Evolutionary conservation across 2,113 vertebrate genomes (phyloP), one percentile per base, ranked within the genome.

Genomic region (Gasterosteus nipponicus): DNA sequence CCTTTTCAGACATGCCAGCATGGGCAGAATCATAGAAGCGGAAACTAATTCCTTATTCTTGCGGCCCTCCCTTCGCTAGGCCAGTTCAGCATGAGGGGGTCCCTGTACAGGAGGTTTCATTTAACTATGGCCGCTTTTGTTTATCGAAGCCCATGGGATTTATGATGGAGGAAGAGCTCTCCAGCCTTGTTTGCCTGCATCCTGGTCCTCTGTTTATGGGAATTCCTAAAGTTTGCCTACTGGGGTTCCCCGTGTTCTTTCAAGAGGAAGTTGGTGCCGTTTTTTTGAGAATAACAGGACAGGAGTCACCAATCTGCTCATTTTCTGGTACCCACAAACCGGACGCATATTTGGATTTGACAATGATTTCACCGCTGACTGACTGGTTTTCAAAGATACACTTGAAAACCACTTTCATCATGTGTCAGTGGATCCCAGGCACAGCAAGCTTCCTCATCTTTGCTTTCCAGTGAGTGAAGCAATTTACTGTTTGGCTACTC

Each of bases 71-170:
- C 42, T 79, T 26, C 19, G 5, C 12, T 57, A 49, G 44, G 41
- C 35, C 46, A 82, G 62, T 80, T 22, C 61, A 41, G 49, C 39
- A 33, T 62, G 57, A 73, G 71, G 75, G 66, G 66, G 73, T 75
- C 4, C 7, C 69, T 77, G 53, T 69, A 72, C 72, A 77, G 65
- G 41, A 38, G 71, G 1, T 16, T 82, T 80, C 31, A 75, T 75
- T 80, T 77, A 74, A 64, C 73, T 77, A 31, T 19, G 68, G 29
- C 60, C 60, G n/a, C 42, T 73, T 59, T 41, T 80, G 71, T 69
- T 83, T 67, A 56, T 80, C 22, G 49, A 57, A 76, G 57, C 73
- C 51, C 61, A 57, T 39, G 71, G 39, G 57, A 44, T n/a, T 41
- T 44, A 3, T 69, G 53, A 42, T 31, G 49, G 26, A 51, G 53